phyloP scores from a whole-genome alignment of 2,113 vertebrate species.

The Pimephales promelas region DNA sequence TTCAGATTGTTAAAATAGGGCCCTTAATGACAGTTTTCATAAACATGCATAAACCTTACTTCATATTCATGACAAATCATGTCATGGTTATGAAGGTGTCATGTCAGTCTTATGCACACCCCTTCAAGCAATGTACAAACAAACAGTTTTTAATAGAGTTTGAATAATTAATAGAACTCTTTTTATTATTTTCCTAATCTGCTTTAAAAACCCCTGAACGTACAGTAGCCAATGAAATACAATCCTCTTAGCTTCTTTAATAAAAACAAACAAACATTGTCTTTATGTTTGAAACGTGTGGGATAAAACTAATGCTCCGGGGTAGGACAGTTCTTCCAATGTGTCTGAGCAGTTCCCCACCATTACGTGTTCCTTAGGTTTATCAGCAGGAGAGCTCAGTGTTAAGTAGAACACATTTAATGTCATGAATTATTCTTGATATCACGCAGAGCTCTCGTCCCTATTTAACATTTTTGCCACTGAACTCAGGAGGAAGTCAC shows the following conservation, averaged over 20 bases:
- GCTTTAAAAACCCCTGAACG: background rate
- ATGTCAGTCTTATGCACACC: too few species aligned
- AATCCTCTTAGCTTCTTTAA: slow-evolving; percentile 4
- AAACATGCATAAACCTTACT: too few species aligned
- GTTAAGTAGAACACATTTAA: slow-evolving; percentile 57
- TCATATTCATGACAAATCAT: too few species aligned
- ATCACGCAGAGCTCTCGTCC: slow-evolving; percentile 50
- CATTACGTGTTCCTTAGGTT: slow-evolving; percentile 34
- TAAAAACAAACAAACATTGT: slow-evolving; percentile 3
- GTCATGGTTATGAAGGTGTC: too few species aligned
- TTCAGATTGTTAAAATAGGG: too few species aligned
- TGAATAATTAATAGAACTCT: background rate
- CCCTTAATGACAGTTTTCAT: too few species aligned
- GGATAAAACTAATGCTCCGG: slow-evolving; percentile 8
- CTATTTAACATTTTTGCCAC: slow-evolving; percentile 53
- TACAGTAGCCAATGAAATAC: background rate
- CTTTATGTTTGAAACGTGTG: background rate
- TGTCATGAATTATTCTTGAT: slow-evolving; percentile 53
- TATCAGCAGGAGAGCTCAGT: slow-evolving; percentile 45
- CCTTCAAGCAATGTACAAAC: too few species aligned
- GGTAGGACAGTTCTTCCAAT: background rate
- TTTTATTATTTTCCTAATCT: slow-evolving; percentile 12
- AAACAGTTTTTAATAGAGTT: background rate
- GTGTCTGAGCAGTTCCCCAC: slow-evolving; percentile 3
- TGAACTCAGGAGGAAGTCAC: slow-evolving; percentile 50